Evolutionary conservation across 1,140 invertebrate species (phyloP).

Genomic region (Trichogramma pretiosum): DNA sequence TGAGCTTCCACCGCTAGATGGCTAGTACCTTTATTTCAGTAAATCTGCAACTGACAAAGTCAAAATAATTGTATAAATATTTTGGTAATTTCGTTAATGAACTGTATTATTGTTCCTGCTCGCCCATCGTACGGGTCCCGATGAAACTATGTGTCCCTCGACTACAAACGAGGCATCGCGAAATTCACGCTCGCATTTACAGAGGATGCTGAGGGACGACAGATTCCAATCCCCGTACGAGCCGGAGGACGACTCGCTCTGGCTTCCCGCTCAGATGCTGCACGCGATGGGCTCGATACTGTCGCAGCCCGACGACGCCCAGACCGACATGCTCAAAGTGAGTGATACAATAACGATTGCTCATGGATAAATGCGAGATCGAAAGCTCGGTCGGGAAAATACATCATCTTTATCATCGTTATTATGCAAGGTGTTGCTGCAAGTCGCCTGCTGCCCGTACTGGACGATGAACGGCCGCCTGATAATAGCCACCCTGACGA

Average conservation of each 20-base stretch:
- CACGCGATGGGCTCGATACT: conserved; percentile 71
- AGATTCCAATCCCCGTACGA: conserved; percentile 85
- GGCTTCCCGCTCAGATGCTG: conserved; percentile 81
- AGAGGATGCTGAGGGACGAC: conserved; percentile 85
- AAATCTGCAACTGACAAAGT: too few species aligned
- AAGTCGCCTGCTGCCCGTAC: conserved; percentile 69
- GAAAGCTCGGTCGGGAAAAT: background rate
- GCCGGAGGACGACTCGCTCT: conserved; percentile 81
- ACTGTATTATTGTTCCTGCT: too few species aligned
- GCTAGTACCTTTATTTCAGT: too few species aligned
- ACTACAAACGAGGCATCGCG: too few species aligned
- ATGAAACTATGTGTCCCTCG: too few species aligned
- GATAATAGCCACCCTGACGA: conserved; percentile 66
- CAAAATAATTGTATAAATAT: too few species aligned
- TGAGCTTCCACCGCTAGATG: too few species aligned
- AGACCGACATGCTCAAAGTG: conserved; percentile 66
- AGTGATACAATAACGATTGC: conserved; percentile 5
- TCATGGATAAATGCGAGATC: background rate
- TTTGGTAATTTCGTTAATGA: too few species aligned
- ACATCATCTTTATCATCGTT: background rate
- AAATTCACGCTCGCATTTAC: conserved; percentile 9
- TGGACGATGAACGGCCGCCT: conserved; percentile 76
- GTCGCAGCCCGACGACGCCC: conserved; percentile 63
- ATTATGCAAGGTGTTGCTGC: conserved; percentile 58
- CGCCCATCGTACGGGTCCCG: too few species aligned